Percentiles rank a stretch among this genome's conserved stretches.
These are phyloP conservation scores for Odontocolon sp. DNA, from an alignment of 2,888 invertebrate genomes.

Conservation along the genomic window DNA sequence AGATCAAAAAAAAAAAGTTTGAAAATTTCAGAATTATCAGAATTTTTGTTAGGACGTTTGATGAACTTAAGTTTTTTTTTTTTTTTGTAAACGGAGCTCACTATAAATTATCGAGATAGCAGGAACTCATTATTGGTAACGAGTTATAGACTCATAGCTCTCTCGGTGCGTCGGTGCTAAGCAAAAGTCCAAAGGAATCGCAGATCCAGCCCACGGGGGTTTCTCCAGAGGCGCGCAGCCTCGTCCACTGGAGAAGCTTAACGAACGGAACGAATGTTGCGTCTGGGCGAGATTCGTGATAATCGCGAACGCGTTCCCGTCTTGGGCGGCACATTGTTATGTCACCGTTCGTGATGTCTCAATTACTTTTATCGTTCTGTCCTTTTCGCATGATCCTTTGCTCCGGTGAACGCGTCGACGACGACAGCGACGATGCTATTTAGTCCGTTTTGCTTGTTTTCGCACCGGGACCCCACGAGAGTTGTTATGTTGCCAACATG, in stretches of 20 bases:
- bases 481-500: neutral
- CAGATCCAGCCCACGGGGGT: neutral
- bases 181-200: neutral
- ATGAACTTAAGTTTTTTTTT: no score
- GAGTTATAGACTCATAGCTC: neutral
- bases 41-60: no score
- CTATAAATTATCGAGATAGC: neutral
- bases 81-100: no score
- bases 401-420: neutral
- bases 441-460: neutral
- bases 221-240: neutral
- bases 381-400: neutral
- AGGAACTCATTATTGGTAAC: neutral
- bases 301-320: slow-evolving; percentile 20
- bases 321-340: slow-evolving; percentile 45
- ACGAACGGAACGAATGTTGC: slow-evolving; percentile 27
- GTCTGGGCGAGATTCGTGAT: slow-evolving; percentile 44
- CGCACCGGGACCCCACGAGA: no score
- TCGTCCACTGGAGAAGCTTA: neutral
- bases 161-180: neutral
- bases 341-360: slow-evolving; percentile 55
- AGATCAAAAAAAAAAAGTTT: no score
- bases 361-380: slow-evolving; percentile 39
- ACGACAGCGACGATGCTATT: neutral
- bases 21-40: no score